These are phyloP conservation scores for Monoplex corrugatus DNA, from an alignment of 2,888 invertebrate species.

Conservation along the genomic window DNA sequence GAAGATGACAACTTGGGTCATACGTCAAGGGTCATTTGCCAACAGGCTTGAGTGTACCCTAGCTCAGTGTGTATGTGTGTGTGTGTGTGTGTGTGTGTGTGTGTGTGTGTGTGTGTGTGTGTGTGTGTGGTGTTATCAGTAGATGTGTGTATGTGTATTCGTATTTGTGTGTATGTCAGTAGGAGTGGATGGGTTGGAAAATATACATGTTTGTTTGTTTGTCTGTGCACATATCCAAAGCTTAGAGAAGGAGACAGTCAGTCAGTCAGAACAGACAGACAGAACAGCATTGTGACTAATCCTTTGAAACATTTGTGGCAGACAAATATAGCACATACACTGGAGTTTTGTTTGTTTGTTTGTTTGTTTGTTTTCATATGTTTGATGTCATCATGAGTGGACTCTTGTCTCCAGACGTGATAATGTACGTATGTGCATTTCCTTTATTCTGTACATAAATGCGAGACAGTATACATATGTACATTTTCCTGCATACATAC, in stretches of 20 bases:
- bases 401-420: no score
- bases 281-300: background rate
- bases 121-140: no score
- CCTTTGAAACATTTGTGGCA: background rate
- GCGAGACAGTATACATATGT: no score
- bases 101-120: background rate
- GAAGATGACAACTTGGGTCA: no score
- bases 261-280: no score
- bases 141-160: background rate
- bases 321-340: background rate
- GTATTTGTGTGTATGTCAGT: background rate
- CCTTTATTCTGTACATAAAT: no score
- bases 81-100: background rate
- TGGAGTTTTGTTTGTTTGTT: background rate
- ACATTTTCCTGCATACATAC: no score
- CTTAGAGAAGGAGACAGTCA: background rate
- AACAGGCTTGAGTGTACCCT: no score
- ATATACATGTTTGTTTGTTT: background rate
- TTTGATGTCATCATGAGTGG: background rate
- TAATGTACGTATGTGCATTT: no score
- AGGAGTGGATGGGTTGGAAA: background rate
- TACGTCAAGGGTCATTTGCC: no score
- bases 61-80: background rate
- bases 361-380: background rate
- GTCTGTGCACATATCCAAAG: background rate